These are phyloP conservation scores for Cyclopterus lumpus DNA, from an alignment of 2,797 vertebrate genomes.

Conservation along the genomic window DNA sequence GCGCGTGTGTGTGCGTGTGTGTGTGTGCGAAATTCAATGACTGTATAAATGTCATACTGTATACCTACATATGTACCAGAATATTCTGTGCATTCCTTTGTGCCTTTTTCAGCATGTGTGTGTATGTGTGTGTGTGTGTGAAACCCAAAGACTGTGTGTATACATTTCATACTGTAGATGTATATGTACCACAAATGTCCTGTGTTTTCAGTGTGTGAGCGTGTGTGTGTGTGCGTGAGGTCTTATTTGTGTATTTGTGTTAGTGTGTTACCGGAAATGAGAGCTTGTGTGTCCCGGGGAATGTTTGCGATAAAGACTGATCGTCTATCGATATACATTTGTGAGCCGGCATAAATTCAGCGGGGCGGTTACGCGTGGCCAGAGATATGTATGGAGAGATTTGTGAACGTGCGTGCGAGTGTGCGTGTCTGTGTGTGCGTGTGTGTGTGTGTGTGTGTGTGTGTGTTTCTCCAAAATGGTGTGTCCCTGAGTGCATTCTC, in stretches of 20 bases:
- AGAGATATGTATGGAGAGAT: slow-evolving; percentile 36
- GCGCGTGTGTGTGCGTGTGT: background rate
- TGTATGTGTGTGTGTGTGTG: slow-evolving; percentile 3
- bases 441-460: slow-evolving; percentile 15
- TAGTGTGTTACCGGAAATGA: slow-evolving; percentile 69
- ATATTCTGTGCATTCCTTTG: slow-evolving; percentile 3
- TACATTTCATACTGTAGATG: slow-evolving; percentile 7
- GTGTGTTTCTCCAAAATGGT: slow-evolving; percentile 44
- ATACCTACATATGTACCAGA: slow-evolving; percentile 5
- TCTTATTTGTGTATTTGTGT: slow-evolving; percentile 63
- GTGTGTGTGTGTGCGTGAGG: slow-evolving; percentile 17
- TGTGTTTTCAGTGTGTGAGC: slow-evolving; percentile 3
- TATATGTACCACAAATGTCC: slow-evolving; percentile 15
- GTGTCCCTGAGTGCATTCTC: slow-evolving; percentile 69
- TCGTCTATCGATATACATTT: slow-evolving; percentile 58
- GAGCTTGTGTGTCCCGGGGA: slow-evolving; percentile 51
- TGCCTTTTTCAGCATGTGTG: background rate
- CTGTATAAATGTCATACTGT: background rate
- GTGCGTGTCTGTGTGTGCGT: slow-evolving; percentile 30
- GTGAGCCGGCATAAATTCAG: slow-evolving; percentile 47
- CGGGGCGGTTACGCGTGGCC: slow-evolving; percentile 26
- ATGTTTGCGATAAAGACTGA: slow-evolving; percentile 63
- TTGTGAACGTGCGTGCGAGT: slow-evolving; percentile 16
- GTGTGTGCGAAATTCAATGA: slow-evolving; percentile 16
- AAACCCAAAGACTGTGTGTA: slow-evolving; percentile 2